phyloP scores from a whole-genome alignment of 2,888 invertebrate genomes.

The Erynnis tages region DNA sequence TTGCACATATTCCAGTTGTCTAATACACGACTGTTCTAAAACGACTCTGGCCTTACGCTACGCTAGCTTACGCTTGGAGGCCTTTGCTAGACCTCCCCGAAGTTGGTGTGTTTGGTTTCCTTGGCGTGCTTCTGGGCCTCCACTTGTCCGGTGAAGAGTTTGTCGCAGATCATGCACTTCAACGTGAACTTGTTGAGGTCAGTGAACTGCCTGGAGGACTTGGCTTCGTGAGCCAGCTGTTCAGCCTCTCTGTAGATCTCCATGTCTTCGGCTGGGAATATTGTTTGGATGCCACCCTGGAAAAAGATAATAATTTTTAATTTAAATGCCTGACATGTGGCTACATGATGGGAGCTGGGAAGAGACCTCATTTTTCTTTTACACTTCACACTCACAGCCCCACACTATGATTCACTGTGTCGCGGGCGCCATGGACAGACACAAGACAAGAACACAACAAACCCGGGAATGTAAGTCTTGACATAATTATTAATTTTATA shows the following conservation, averaged over 20 bases:
- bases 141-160: conserved; percentile 87
- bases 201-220: conserved; percentile 94
- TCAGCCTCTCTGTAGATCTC: conserved; percentile 89
- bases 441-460: too few species aligned
- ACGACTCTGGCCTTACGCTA: too few species aligned
- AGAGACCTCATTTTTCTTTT: too few species aligned
- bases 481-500: too few species aligned
- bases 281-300: conserved; percentile 89
- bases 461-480: too few species aligned
- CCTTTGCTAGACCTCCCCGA: conserved; percentile 86
- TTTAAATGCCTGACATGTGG: neutral
- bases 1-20: too few species aligned
- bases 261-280: conserved; percentile 89
- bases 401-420: too few species aligned
- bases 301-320: conserved; percentile 35
- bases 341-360: too few species aligned
- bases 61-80: neutral
- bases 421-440: too few species aligned
- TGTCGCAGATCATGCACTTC: conserved; percentile 91
- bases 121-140: conserved; percentile 94
- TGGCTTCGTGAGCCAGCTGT: conserved; percentile 92
- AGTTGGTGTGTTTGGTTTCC: conserved; percentile 90
- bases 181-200: conserved; percentile 93
- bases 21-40: too few species aligned
- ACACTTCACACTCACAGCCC: too few species aligned